Evolutionary conservation across 2,113 vertebrate genomes (phyloP).

Genomic region (Zootoca vivipara): DNA sequence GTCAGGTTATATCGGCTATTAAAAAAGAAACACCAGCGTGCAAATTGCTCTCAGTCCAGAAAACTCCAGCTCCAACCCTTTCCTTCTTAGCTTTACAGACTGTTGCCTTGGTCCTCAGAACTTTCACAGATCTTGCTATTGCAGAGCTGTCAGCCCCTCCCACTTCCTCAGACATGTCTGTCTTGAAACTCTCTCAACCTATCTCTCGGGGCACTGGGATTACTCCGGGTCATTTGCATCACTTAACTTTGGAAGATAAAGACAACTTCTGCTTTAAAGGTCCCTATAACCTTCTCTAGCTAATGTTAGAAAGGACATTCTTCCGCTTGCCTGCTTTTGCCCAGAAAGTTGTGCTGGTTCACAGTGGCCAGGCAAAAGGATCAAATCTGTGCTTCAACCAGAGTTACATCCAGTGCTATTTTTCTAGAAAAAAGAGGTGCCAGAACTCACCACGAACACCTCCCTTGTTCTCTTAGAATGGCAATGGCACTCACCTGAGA

Average conservation of each 20-base stretch:
- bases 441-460: no score
- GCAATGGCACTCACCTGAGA: no score
- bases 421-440: no score
- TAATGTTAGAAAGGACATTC: background rate
- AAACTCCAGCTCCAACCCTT: background rate
- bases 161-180: background rate
- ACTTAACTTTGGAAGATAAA: no score
- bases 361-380: background rate
- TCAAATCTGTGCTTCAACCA: background rate
- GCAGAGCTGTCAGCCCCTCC: no score
- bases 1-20: slow-evolving; percentile 12
- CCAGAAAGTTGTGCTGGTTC: no score
- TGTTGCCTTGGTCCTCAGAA: background rate
- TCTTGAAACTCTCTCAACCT: background rate
- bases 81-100: background rate
- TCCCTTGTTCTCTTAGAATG: no score
- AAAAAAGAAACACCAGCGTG: background rate
- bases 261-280: background rate
- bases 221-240: no score
- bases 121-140: background rate
- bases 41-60: background rate
- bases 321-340: background rate
- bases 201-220: background rate
- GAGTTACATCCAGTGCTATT: background rate
- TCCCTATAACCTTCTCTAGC: background rate